These are phyloP conservation scores for Parazoanthus atlanticus DNA, from an alignment of 92 coral and sea anemone genomes.

Conservation along the genomic window DNA sequence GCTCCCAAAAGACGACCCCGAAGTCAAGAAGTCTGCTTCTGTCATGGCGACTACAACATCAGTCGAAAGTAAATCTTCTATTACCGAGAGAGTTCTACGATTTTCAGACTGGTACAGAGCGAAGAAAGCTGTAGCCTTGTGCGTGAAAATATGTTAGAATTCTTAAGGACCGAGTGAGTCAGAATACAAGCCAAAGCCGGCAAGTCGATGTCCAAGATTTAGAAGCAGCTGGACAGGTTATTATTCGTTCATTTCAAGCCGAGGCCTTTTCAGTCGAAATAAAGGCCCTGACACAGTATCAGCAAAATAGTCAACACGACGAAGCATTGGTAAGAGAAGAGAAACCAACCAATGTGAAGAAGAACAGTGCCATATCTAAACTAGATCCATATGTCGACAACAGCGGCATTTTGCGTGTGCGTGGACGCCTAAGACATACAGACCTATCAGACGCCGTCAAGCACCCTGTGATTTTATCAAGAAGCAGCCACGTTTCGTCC, in stretches of 20 bases:
- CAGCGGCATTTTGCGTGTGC: constrained; percentile 60
- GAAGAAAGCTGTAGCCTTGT: constrained; percentile 35
- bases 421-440: constrained; percentile 52
- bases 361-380: constrained; percentile 42
- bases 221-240: constrained; percentile 42
- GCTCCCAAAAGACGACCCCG: constrained; percentile 32
- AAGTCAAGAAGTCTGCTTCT: constrained; percentile 33
- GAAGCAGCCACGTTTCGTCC: constrained; percentile 39
- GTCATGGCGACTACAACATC: constrained; percentile 27
- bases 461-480: constrained; percentile 59
- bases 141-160: constrained; percentile 2
- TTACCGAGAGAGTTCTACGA: constrained; percentile 1
- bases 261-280: constrained; percentile 52
- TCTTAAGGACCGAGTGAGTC: constrained; percentile 23
- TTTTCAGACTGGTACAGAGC: constrained; percentile 40
- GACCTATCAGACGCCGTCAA: constrained; percentile 35
- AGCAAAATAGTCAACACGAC: background rate
- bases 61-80: background rate
- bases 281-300: background rate
- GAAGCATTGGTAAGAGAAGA: background rate
- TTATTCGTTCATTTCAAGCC: constrained; percentile 49
- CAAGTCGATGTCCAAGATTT: constrained; percentile 19
- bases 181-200: constrained; percentile 19
- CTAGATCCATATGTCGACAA: constrained; percentile 66
- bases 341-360: constrained; percentile 3